Base-by-base conservation (phyloP, 2,888 invertebrate species). In the Timandra comae region DNA sequence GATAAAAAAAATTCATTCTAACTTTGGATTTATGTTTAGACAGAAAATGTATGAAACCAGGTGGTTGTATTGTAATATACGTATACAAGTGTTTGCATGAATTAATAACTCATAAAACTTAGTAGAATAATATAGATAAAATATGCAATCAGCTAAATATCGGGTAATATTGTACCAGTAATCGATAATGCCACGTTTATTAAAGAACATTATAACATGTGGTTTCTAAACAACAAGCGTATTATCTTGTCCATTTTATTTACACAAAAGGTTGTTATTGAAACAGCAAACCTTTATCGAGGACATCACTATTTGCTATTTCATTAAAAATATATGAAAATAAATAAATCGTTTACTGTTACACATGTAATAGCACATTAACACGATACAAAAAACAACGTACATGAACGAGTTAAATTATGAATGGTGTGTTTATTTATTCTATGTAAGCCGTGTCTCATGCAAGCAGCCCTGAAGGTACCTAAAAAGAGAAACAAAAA, bases 401-500 rank as follows among this genome's bases (percentile, higher is more conserved):
- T 84, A 84, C 82, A 80, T 79, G 82, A 82, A 55, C 63, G 69
- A 45, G 75, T 72, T 59, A 66, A 66, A 56, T 60, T 71, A 54
- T 69, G 63, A 52, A 67, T 59, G 48, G 66, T 60, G 60, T 65
- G 58, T 64, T 69, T 74, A 71, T 66, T 77, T 54, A 71, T 56
- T 77, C 65, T 84, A 76, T 62, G 55, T 52, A 77, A 75, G 71
- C 74, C 72, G 66, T 78, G 68, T 59, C 69, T 72, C 80, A 77
- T 81, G 78, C 80, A 66, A 68, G 55, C 64, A 54, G 69, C 57
- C 63, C 71, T 69, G 74, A 66, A 63, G 59, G 67, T 66, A 75
- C 78, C 81, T 84, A 81, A 55, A 82, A 78, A 73, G 11, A 22
- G 8, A 22, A n/a, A 22, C 6, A 20, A 20, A 7, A 22, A 22